Evolutionary conservation across 92 coral and sea anemone genomes (phyloP).

Genomic region (Umimayanthus kanabou): DNA sequence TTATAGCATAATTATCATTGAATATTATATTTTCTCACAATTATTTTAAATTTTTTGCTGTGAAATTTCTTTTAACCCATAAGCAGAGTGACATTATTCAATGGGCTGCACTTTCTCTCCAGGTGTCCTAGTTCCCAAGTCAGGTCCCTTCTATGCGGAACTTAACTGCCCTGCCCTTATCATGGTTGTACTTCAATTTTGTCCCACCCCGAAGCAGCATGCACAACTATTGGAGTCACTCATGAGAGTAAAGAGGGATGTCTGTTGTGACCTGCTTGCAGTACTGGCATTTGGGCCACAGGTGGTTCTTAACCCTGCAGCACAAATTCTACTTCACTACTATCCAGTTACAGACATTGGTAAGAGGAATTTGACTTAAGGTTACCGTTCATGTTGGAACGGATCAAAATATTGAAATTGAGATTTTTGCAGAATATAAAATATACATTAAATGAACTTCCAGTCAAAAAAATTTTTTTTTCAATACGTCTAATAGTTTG

Average conservation of each 20-base stretch:
- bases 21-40: background rate
- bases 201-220: conserved; percentile 94
- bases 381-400: no score
- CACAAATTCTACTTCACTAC: conserved; percentile 89
- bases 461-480: no score
- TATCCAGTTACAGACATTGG: conserved; percentile 89
- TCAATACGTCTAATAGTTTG: no score
- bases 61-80: background rate
- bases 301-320: conserved; percentile 89
- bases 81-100: background rate
- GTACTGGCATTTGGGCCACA: conserved; percentile 97
- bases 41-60: no score
- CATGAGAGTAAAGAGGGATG: conserved; percentile 91
- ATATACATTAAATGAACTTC: no score
- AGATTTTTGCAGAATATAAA: no score
- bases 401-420: no score
- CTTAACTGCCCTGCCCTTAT: conserved; percentile 86
- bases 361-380: conserved; percentile 30
- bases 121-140: conserved; percentile 72
- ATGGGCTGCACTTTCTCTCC: background rate
- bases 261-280: conserved; percentile 92
- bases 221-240: conserved; percentile 95
- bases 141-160: conserved; percentile 75
- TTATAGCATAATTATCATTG: background rate
- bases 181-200: conserved; percentile 91